Percentiles rank a stretch among this genome's conserved stretches.
Conservation (phyloP, 2,113 vertebrate genomes). For the Rostratula benghalensis region DNA sequence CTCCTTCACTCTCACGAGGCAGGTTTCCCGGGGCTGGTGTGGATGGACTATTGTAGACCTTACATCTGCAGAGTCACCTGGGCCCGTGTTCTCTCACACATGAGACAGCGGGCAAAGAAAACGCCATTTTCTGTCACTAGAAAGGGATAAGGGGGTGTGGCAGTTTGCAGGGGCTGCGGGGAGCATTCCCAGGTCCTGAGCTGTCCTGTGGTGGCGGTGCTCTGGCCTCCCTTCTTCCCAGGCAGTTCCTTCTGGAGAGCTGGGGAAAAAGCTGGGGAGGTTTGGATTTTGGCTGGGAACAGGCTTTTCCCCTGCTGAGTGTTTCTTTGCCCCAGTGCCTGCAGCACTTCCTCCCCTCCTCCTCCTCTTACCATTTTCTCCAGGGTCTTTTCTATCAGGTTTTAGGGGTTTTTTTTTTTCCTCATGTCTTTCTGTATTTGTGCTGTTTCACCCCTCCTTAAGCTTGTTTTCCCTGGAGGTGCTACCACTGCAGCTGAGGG, state of each 20-base stretch:
- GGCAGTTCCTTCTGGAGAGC: not conserved
- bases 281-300: not conserved
- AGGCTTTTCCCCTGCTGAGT: not conserved
- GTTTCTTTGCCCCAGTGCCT: not conserved
- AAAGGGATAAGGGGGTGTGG: rapidly evolving
- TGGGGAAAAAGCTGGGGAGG: not conserved
- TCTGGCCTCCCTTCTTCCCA: not conserved
- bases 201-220: rapidly evolving
- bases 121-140: not conserved
- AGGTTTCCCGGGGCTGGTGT: rapidly evolving
- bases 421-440: not conserved
- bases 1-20: rapidly evolving
- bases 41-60: not conserved
- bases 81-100: rapidly evolving
- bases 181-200: not conserved
- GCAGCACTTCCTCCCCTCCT: not conserved
- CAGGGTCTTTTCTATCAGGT: rapidly evolving
- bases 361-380: not conserved
- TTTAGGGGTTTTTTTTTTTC: no score
- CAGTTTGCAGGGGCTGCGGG: not conserved
- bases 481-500: not conserved
- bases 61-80: rapidly evolving
- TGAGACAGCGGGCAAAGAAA: not conserved
- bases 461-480: rapidly evolving
- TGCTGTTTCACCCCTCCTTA: not conserved